Evolutionary conservation across 2,113 vertebrate species (phyloP), one percentile per base, ranked within the genome.

Genomic region (Triplophysa siluroides): DNA sequence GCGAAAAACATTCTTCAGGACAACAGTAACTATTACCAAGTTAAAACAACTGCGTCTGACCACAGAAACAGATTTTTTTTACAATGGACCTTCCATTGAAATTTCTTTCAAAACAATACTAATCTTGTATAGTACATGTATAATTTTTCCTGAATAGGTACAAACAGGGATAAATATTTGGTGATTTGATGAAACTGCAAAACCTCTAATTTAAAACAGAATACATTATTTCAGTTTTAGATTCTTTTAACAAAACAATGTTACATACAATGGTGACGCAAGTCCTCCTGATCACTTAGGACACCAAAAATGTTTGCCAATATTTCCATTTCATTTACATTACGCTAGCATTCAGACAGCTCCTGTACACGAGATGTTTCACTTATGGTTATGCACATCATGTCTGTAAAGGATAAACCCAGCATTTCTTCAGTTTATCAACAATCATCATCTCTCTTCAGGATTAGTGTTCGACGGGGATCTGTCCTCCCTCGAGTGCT

Each of bases 371-470:
- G 64, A 79, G 83, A 84, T 76, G 83, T 78, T 78, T 79, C 72
- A 69, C 79, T 84, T 81, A 81, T 80, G 81, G 76, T 81, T 84
- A 75, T 81, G 79, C 79, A 84, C 83, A 84, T 79, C 71, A 79
- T 65, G 61, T 80, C 50, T 60, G 65, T 65, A 38, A 72, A 65
- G 81, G 79, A 84, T 76, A 81, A 81, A 78, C 71, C 18, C 66
- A 61, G 68, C 60, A 52, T 61, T 29, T 78, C 67, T 78, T 52
- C 45, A 81, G 67, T 71, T 79, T 54, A 64, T 75, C 58, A 29
- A 14, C 77, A 56, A 66, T 82, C 62, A 63, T 63, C 71, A 45
- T 76, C 75, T 76, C 74, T 77, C 75, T 77, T 64, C 72, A 56
- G 81, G 77, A 76, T 85, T 85, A 85, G 80, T 85, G 83, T 82